Evolutionary conservation across 1,140 invertebrate genomes (phyloP), one percentile per base, ranked within the genome.

Genomic region (Drosophila nikananu): DNA sequence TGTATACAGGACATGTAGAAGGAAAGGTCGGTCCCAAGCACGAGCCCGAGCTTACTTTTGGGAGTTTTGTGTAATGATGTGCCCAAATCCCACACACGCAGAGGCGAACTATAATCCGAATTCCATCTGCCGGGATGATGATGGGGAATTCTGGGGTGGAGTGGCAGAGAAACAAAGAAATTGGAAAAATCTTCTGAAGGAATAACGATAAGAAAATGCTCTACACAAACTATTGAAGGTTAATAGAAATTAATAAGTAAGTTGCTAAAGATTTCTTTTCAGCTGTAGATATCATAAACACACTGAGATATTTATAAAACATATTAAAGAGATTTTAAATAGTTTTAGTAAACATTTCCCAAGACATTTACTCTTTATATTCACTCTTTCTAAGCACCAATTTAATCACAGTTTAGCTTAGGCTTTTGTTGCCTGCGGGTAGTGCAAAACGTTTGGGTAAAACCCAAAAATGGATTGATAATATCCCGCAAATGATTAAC

Each of bases 401-500:
- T 51, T 37, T 12, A 21, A 35, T 60, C 13, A 12, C 23, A 17
- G 9, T 35, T 42, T 12, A 42, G 27, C 12, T 35, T 17, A 21
- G 27, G 27, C 44, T 46, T 10, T 64, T 57, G 57, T 58, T 60
- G n/a, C 32, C n/a, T 23, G 3, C 25, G 67, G 39, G 49, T 37
- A 52, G 54, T 19, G 71, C 37, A 74, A 73, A 71, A 46, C 46
- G 62, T 78, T 59, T 60, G 52, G 66, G 30, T 71, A 79, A 86
- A 81, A 72, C 86, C 86, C 86, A 80, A 80, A 90, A 90, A 90
- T 82, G 86, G 86, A 90, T 90, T 90, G 86, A 90, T 91, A 90
- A 90, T 91, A 90, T 86, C 79, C 86, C 86, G 81, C 86, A 90
- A 90, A 90, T 90, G 86, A 90, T 90, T 90, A 90, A 90, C 86